Percentiles rank a stretch among this genome's conserved stretches.
phyloP scores from a whole-genome alignment of 2,113 vertebrate species.

The Dromaius novaehollandiae region DNA sequence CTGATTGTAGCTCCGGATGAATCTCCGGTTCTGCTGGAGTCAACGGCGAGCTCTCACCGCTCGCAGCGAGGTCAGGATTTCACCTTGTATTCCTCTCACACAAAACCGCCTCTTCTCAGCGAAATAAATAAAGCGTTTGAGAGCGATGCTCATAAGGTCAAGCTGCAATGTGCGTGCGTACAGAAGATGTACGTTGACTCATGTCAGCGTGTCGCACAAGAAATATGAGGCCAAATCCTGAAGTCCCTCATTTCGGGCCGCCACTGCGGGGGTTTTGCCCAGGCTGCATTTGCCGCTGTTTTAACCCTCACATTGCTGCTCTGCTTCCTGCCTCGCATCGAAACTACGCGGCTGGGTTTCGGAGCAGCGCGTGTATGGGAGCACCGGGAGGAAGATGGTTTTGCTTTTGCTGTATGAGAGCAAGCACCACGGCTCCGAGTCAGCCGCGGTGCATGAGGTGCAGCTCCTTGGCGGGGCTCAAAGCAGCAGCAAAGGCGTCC shows the following conservation, averaged over 20 bases:
- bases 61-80: conserved; percentile 34
- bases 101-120: conserved; percentile 10
- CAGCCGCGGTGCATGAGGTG: neutral
- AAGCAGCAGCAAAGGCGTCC: fast-evolving
- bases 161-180: neutral
- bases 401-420: fast-evolving
- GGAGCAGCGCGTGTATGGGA: fast-evolving
- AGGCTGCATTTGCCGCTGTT: neutral
- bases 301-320: fast-evolving
- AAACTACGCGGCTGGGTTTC: neutral
- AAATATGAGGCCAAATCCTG: neutral
- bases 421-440: neutral
- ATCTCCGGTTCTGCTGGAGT: neutral
- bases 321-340: neutral
- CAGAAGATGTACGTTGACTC: neutral
- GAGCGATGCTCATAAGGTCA: neutral
- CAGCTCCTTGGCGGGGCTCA: fast-evolving
- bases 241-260: neutral
- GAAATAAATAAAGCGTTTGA: conserved; percentile 24
- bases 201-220: neutral
- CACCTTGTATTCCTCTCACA: conserved; percentile 22
- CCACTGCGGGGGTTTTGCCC: neutral
- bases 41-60: neutral
- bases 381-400: neutral
- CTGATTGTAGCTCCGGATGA: neutral